Base-by-base conservation (phyloP, 2,797 vertebrate genomes). In the Pterois miles region DNA sequence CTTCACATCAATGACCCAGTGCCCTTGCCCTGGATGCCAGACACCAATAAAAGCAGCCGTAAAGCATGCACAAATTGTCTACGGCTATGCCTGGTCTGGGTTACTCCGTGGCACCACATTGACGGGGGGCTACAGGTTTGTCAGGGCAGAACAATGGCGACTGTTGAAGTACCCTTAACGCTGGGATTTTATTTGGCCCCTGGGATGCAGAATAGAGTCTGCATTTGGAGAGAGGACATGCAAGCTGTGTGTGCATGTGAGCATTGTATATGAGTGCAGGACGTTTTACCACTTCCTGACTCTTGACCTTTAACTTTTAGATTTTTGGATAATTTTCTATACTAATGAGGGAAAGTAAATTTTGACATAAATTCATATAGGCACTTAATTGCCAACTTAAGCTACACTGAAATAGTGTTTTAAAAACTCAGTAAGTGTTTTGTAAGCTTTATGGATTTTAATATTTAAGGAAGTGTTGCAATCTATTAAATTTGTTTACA, bases 251-350 rank as follows among this genome's bases (percentile, higher is more conserved):
- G 71, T 65, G 43, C 66, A 48, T 71, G 43, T 63, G 34, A 76
- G 48, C 74, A 71, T 78, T 76, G 68, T 82, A 66, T 78, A 70
- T 78, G 59, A 85, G 79, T 84, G 31, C 64, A 64, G 78, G 66
- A 60, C 58, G 18, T 85, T 92, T 90, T 36, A 90, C 54, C 71
- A 72, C 73, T 91, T 91, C 88, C 91, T 89, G 89, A 75, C 76
- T 85, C 73, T 83, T 86, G 78, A 86, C 85, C 85, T 6, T 76
- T 84, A 79, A 83, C 83, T 66, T 74, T 18, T 53, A 6, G 40
- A 58, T 71, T 81, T 68, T 56, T 48, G 23, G 3, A 54, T 50
- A 56, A 65, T 70, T 52, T 68, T 18, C 52, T 27, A 6, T 18
- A 20, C 50, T 86, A 84, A 90, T 84, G 77, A 89, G 62, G 20